A percentile compares a stretch with the other conserved stretches of the same genome.
Conservation (phyloP, 2,113 vertebrate genomes). For the Bujurquina vittata region DNA sequence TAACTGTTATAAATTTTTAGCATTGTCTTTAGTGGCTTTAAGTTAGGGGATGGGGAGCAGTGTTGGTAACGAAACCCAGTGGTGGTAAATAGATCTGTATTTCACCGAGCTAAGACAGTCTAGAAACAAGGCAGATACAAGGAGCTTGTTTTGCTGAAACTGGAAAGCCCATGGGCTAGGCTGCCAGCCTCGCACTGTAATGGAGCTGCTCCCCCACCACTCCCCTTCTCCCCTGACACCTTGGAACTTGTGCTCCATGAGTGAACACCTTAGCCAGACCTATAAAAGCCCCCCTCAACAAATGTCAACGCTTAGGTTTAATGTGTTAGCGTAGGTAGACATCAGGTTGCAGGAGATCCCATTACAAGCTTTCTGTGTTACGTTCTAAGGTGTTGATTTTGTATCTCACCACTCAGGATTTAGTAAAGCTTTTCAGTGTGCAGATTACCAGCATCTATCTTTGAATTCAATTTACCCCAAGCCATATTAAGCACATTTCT, state of each 20-base stretch:
- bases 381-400: slow-evolving; percentile 45
- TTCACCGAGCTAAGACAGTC: slow-evolving; percentile 15
- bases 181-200: slow-evolving; percentile 61
- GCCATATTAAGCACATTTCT: slow-evolving; percentile 72
- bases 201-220: slow-evolving; percentile 36
- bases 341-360: slow-evolving; percentile 45
- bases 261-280: slow-evolving; percentile 68
- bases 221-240: slow-evolving; percentile 43
- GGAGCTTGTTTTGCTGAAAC: slow-evolving; percentile 50
- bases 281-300: slow-evolving; percentile 58
- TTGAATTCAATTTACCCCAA: slow-evolving; percentile 65
- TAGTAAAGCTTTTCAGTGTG: slow-evolving; percentile 34
- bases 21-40: not conserved
- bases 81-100: slow-evolving; percentile 8
- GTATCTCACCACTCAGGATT: slow-evolving; percentile 40
- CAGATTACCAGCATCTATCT: slow-evolving; percentile 73
- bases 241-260: slow-evolving; percentile 66
- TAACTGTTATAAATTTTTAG: not conserved
- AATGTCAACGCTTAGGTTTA: slow-evolving; percentile 58
- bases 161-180: slow-evolving; percentile 55
- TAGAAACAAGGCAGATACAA: slow-evolving; percentile 20
- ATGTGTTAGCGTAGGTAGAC: slow-evolving; percentile 44
- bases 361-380: slow-evolving; percentile 22
- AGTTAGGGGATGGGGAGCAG: not conserved
- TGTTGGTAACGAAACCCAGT: not conserved